These are phyloP conservation scores for Myzus persicae DNA, from an alignment of 1,140 invertebrate genomes.

Conservation along the genomic window DNA sequence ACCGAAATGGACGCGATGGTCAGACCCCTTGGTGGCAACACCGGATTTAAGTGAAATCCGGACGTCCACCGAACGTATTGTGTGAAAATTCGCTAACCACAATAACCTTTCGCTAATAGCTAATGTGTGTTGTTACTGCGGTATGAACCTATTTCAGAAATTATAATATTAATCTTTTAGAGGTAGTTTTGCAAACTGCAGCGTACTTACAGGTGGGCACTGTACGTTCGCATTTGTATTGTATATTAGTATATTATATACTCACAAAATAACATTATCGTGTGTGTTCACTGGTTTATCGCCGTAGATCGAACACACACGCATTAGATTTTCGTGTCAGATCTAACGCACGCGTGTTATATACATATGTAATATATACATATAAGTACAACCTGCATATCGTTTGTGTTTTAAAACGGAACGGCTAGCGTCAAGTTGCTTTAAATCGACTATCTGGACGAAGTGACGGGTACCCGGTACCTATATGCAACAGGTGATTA, in stretches of 20 bases:
- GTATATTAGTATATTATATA: neutral
- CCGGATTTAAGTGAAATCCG: too few species aligned
- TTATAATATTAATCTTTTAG: neutral
- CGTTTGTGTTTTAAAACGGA: neutral
- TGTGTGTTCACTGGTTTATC: neutral
- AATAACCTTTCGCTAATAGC: neutral
- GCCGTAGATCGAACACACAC: neutral
- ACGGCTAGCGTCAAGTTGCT: neutral
- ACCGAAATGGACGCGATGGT: neutral
- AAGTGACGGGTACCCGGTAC: conserved; percentile 7
- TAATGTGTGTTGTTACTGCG: neutral
- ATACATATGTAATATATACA: neutral
- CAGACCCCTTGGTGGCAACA: neutral
- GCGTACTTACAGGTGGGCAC: neutral
- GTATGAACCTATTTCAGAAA: neutral
- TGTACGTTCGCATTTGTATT: neutral
- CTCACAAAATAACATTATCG: neutral
- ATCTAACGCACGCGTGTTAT: neutral
- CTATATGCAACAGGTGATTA: neutral
- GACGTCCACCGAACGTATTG: neutral
- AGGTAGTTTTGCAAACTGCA: neutral
- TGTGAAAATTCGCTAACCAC: neutral
- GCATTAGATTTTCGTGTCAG: neutral
- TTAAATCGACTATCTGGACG: neutral
- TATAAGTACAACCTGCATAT: neutral